These are phyloP conservation scores for Euschistus heros DNA, from an alignment of 1,140 invertebrate genomes.

Conservation along the genomic window DNA sequence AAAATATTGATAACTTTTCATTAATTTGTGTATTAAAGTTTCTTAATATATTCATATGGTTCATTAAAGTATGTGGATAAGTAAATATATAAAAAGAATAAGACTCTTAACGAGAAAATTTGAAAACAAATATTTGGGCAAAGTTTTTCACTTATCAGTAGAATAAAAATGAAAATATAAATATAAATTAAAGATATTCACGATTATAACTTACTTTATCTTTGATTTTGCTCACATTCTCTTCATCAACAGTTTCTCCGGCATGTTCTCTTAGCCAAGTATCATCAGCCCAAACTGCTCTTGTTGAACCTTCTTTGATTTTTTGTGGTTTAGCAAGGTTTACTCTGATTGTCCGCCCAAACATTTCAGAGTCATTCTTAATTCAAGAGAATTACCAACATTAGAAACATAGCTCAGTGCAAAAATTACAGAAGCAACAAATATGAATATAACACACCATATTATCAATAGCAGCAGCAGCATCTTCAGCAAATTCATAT, in stretches of 20 bases:
- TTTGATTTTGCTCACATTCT: constrained; percentile 31
- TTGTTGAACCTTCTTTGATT: constrained; percentile 87
- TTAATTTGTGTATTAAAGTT: no score
- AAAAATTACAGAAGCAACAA: background rate
- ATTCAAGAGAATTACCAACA: constrained; percentile 24
- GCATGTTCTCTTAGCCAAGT: constrained; percentile 92
- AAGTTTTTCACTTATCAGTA: no score
- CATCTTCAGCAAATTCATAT: constrained; percentile 91
- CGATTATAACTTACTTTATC: constrained; percentile 22
- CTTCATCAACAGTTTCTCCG: constrained; percentile 61
- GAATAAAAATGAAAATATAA: no score
- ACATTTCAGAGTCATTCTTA: constrained; percentile 95
- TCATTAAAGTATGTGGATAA: no score
- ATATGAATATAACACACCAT: constrained; percentile 56
- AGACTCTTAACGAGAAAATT: no score
- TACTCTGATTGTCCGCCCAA: constrained; percentile 91
- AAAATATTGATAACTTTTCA: no score
- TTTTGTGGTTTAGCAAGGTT: constrained; percentile 94
- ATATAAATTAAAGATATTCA: no score
- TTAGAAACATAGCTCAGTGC: background rate
- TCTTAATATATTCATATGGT: no score
- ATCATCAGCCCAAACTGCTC: constrained; percentile 95
- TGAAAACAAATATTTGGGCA: no score
- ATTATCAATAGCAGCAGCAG: constrained; percentile 95
- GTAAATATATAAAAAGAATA: no score